Percentiles rank a stretch among this genome's conserved stretches.
phyloP scores from a whole-genome alignment of 2,888 invertebrate species.

The Tetragnatha montana region DNA sequence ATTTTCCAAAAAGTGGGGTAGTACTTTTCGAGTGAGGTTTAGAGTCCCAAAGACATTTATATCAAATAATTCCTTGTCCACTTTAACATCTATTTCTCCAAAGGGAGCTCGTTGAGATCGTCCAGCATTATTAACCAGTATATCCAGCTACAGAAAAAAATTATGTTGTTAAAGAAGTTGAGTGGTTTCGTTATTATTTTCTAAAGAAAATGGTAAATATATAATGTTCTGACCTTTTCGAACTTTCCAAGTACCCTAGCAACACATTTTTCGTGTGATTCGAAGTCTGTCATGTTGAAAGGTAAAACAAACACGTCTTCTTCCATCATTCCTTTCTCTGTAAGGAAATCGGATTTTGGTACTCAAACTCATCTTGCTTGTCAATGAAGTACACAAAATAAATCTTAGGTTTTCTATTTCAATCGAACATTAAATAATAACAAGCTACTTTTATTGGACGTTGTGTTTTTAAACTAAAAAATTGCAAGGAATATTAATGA shows the following conservation, averaged over 20 bases:
- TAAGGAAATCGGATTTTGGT: too few species aligned
- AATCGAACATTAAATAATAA: too few species aligned
- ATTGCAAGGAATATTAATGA: too few species aligned
- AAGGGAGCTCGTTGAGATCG: slow-evolving; percentile 85
- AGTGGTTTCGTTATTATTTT: too few species aligned
- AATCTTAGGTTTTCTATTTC: too few species aligned
- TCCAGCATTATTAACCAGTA: slow-evolving; percentile 89
- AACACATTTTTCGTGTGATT: slow-evolving; percentile 81
- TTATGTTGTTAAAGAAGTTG: too few species aligned
- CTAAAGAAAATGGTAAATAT: background rate
- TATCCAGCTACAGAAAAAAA: slow-evolving; percentile 80
- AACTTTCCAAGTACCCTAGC: slow-evolving; percentile 82
- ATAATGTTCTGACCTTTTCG: slow-evolving; percentile 75
- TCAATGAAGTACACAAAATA: too few species aligned
- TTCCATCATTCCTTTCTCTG: slow-evolving; percentile 50
- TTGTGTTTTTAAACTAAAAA: too few species aligned
- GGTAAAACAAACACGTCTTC: slow-evolving; percentile 81
- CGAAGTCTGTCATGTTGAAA: slow-evolving; percentile 82
- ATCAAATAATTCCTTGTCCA: slow-evolving; percentile 86
- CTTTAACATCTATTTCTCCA: slow-evolving; percentile 83
- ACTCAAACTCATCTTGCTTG: too few species aligned
- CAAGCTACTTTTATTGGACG: too few species aligned
- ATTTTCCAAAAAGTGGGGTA: slow-evolving; percentile 81
- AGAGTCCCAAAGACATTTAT: slow-evolving; percentile 86
- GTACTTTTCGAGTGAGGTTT: slow-evolving; percentile 82